Evolutionary conservation across 1,140 invertebrate species (phyloP), one percentile per base, ranked within the genome.

Genomic region (Trachymyrmex cornetzi): DNA sequence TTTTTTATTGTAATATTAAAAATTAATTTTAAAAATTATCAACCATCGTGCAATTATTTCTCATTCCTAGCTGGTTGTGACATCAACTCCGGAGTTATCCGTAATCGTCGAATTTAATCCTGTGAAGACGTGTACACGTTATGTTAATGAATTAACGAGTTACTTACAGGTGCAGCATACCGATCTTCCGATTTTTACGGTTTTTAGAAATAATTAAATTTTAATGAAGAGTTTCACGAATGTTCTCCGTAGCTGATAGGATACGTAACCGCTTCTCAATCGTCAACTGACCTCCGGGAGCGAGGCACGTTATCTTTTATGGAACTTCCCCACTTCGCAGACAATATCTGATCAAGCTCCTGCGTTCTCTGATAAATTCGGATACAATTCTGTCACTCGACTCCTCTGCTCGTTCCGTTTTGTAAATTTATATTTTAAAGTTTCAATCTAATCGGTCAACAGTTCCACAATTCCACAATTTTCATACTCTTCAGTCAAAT

Each of bases 141-240:
- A 53, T 69, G 30, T 48, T 38, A 69, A 34, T 69, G 14, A 55
- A 55, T 69, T 80, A 80, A 69, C 77, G n/a, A 2, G 19, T 59
- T 90, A 90, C 89, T 90, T 61, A 90, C 89, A 67, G 74, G 22
- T 86, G 80, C 63, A 90, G 57, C 86, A 89, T 89, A 30, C 74
- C 14, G 24, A 34, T 48, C 22, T 38, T 30, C 11, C 38, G 12
- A 74, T 82, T n/a, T 72, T 38, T 19, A 44, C 19, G 38, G 61
- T 59, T 69, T 53, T 50, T 12, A n/a, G 38, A n/a, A 30, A 82
- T 6, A 67, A 75, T 71, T 64, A 14, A 19, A 74, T 72, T 53
- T 64, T 72, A 22, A 3, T 30, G n/a, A 77, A 14, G 5, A 55
- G 75, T 89, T 89, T 89, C 87, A 89, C 87, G 9, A 38, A 16